These are phyloP conservation scores for Carapus acus DNA, from an alignment of 2,797 vertebrate genomes.

Conservation along the genomic window DNA sequence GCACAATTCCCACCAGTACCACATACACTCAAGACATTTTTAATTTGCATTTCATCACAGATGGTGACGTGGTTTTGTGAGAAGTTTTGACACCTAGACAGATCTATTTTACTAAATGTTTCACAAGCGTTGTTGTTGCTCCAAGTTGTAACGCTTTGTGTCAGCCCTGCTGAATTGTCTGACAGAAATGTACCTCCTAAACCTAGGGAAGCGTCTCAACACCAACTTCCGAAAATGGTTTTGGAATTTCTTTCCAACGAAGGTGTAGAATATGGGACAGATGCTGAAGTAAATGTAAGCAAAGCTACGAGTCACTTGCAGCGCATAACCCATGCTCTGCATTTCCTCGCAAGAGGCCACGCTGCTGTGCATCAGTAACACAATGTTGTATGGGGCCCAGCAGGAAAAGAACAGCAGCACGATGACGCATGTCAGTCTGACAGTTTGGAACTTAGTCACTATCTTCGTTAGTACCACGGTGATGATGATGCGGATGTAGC, in stretches of 20 bases:
- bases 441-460: conserved; percentile 65
- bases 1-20: too few relatives aligned
- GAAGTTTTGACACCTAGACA: too few relatives aligned
- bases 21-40: too few relatives aligned
- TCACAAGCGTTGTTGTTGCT: too few relatives aligned
- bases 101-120: too few relatives aligned
- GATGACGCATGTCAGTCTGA: conserved; percentile 71
- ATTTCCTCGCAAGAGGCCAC: accelerated
- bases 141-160: too few relatives aligned
- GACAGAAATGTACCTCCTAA: conserved; percentile 41
- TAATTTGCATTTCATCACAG: too few relatives aligned
- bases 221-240: conserved; percentile 62
- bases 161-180: conserved; percentile 31
- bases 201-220: conserved; percentile 40
- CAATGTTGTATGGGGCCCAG: conserved; percentile 73
- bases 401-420: conserved; percentile 72
- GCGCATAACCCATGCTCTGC: conserved; percentile 8
- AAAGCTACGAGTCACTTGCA: conserved; percentile 59
- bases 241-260: conserved; percentile 76
- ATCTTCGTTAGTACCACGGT: conserved; percentile 64
- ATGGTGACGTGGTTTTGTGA: too few relatives aligned
- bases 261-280: conserved; percentile 76
- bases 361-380: conserved; percentile 33
- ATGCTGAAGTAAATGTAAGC: conserved; percentile 74
- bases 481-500: conserved; percentile 67